Base-by-base conservation (phyloP, 2,113 vertebrate species). In the Microtus pennsylvanicus region DNA sequence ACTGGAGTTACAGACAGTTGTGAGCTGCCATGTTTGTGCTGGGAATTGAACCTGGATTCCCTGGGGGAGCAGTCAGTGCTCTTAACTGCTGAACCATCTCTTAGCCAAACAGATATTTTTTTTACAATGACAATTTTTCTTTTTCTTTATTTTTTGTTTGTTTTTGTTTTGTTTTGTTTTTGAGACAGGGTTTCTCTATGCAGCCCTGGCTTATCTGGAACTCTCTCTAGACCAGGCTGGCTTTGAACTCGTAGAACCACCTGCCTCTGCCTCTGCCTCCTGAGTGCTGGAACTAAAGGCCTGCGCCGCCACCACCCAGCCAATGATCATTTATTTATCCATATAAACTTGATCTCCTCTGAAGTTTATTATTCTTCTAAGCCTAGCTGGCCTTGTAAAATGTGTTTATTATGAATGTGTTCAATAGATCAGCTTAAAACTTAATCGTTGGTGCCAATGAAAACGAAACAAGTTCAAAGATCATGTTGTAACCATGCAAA, bases 91-190 rank as follows among this genome's bases (percentile, higher is more conserved):
- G 6, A 58, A 58, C 58, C 58, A 58, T 58, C 19, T 58, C 58
- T 58, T 58, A 58, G 58, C 47, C 92, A 42, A 74, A 77, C 78
- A 92, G 74, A 65, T 74, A 72, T 85, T 95, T 35, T 95, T 35
- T 74, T 83, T 86, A 30, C n/a, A 87, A 81, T 63, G 21, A 67
- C 13, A 26, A 26, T 21, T 70, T 19, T 70, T 13, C 12, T 78
- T n/a, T 21, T 24, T 81, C 35, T 5, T 33, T 19, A 33, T 28
- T 14, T 50, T 77, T 42, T 26, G 8, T 24, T 17, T 75, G 42
- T 75, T 78, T 26, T 58, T 58, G 55, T 21, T 58, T 58, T 58
- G 55, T 58, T 58, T 22, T 58, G 19, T 75, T 75, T 75, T 77
- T 26, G 2, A 82, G 52, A 82, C 22, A n/a, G 33, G 19, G 35